Evolutionary conservation across 2,888 invertebrate species (phyloP).

Genomic region (Rhagium mordax): DNA sequence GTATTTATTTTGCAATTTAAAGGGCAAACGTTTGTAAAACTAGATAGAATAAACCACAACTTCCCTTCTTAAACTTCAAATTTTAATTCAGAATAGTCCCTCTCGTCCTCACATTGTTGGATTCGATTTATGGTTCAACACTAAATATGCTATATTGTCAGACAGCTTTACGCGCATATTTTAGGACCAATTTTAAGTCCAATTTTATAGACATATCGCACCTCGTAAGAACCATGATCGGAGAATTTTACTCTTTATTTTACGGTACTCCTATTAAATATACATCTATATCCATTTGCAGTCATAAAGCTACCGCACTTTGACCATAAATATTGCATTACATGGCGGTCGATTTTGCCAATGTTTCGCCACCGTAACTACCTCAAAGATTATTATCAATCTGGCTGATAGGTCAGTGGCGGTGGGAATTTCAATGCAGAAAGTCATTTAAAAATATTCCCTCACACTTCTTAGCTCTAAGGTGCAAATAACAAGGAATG

Average conservation of each 20-base stretch:
- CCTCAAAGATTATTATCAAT: conserved; percentile 36
- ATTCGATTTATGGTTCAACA: neutral
- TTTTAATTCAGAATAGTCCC: neutral
- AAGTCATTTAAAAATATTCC: too few relatives aligned
- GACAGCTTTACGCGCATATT: conserved; percentile 19
- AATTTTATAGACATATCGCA: conserved; percentile 25
- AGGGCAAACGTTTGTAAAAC: neutral
- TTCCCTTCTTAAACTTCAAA: neutral
- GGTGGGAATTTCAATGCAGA: conserved; percentile 15
- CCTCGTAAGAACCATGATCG: conserved; percentile 48
- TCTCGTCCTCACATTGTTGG: neutral
- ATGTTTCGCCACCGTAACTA: conserved; percentile 46
- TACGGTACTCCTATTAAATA: conserved; percentile 63
- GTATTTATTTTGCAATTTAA: neutral
- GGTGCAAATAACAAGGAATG: too few relatives aligned
- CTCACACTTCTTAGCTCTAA: too few relatives aligned
- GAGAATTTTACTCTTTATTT: conserved; percentile 60
- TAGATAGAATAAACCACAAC: neutral
- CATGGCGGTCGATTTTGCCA: conserved; percentile 52
- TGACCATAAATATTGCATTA: conserved; percentile 63
- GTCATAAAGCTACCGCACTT: conserved; percentile 60
- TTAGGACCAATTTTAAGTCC: conserved; percentile 25
- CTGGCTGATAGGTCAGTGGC: conserved; percentile 23
- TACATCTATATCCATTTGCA: conserved; percentile 64
- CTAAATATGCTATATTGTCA: conserved; percentile 8